Evolutionary conservation across 2,888 invertebrate species (phyloP), one percentile per base, ranked within the genome.

Genomic region (Xestia ashworthii): DNA sequence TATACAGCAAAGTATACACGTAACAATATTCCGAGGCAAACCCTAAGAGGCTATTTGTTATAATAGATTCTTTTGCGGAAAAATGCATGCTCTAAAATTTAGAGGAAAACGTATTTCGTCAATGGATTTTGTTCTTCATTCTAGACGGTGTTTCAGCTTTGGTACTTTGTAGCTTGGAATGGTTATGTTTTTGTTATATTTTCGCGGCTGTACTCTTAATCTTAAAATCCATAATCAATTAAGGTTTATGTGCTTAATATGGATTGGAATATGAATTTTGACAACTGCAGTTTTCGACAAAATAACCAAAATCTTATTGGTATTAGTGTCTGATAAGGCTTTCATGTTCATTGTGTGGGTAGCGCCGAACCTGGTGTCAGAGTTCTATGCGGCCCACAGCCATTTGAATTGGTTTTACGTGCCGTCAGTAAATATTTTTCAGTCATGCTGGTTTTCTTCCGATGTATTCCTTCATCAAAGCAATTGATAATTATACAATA

Each of bases 1-100:
- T 74, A 77, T 73, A 78, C 16, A 12, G 81, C 73, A 80, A 77
- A 86, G 80, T 74, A 79, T 76, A 85, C 46, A 72, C 78, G 83
- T 83, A 87, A 81, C 78, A 85, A 81, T 87, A 85, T 85, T 78
- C 58, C 77, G 72, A 76, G 73, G 80, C 69, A 76, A 85, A 85
- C 81, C 81, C 83, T 85, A 87, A 85, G 87, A 76, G 87, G 87
- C 89, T 88, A 88, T 87, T 88, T 87, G 81, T 80, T 85, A 81
- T 88, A 87, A 87, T 87, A 88, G 87, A 87, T 87, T 87, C 87
- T 76, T 88, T 88, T 83, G 73, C 77, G 66, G 73, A 83, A 88
- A 88, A 88, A 87, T 87, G 85, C 88, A 87, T 81, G 85, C 77
- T 83, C 71, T 79, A 81, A 87, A 83, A 85, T 87, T 80, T 87